Base-by-base conservation (phyloP, 2,797 vertebrate species). In the Bothrops alternatus region DNA sequence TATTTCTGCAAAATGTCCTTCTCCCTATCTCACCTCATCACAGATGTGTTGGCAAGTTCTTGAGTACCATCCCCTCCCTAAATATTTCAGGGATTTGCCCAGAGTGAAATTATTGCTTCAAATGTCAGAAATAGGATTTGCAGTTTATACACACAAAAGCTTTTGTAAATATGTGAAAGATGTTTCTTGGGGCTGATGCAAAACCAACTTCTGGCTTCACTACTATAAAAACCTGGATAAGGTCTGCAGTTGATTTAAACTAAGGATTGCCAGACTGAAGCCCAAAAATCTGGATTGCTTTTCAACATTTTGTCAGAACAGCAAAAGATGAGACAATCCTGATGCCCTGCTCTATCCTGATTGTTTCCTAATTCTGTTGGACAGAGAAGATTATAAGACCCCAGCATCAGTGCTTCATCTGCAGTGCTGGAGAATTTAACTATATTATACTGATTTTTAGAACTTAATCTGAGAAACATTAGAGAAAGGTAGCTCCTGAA, bases 31-130 rank as follows among this genome's bases (percentile, higher is more conserved):
- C 60, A 94, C 42, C 90, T 92, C 57, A 94, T 73, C 90, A 85
- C 69, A 12, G 92, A 91, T 95, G 91, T 93, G 88, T 93, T 95
- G 94, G 82, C 95, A 95, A 78, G 50, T 78, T 63, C 90, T 60
- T 91, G 55, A 53, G 93, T 93, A 25, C 20, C 2, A 26, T 42
- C 61, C 28, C 32, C 89, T 87, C 86, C 86, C 65, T 56, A 12
- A 92, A 7, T 20, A 1, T 88, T 95, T 94, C 91, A 89, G 4
- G 53, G 73, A 87, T 88, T 93, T 26, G 93, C 89, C 53, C 37
- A 73, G 88, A 93, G 92, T 93, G 94, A 94, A 88, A 23, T 1
- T 92, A 60, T 92, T 89, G 93, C 42, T 94, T 93, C 63, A 28
- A 90, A n/a, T 91, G 6, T n/a, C 95, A 91, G 56, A 56, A 82